These are phyloP conservation scores for Cosmia trapezina DNA, from an alignment of 2,888 invertebrate species.

Conservation along the genomic window DNA sequence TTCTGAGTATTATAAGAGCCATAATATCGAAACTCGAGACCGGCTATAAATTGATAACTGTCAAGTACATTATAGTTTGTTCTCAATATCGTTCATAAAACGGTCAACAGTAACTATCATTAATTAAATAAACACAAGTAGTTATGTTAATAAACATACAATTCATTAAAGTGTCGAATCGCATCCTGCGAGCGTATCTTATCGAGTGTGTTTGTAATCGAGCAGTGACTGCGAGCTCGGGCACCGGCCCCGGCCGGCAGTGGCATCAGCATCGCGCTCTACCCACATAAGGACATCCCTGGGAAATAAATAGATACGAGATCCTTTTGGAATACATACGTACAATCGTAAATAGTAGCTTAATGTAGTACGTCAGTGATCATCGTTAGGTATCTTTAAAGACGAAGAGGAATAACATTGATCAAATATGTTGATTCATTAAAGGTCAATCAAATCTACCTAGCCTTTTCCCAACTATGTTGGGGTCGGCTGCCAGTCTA, in stretches of 20 bases:
- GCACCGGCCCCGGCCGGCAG: neutral
- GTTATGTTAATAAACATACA: slow-evolving; percentile 55
- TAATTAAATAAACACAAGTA: slow-evolving; percentile 60
- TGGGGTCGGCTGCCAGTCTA: no score
- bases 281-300: slow-evolving; percentile 47
- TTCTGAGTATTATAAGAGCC: slow-evolving; percentile 8
- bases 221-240: slow-evolving; percentile 1
- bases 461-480: no score
- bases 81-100: slow-evolving; percentile 12
- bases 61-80: slow-evolving; percentile 31
- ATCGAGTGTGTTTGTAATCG: slow-evolving; percentile 66
- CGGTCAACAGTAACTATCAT: slow-evolving; percentile 23
- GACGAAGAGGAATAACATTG: neutral
- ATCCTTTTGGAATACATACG: slow-evolving; percentile 12
- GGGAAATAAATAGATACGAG: slow-evolving; percentile 58
- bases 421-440: neutral
- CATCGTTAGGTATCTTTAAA: neutral
- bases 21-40: slow-evolving; percentile 1
- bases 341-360: neutral
- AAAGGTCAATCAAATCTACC: no score
- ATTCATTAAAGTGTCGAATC: slow-evolving; percentile 62
- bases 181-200: slow-evolving; percentile 64
- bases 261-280: slow-evolving; percentile 5
- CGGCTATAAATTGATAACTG: slow-evolving; percentile 25
- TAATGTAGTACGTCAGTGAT: neutral